A percentile compares a stretch with the other conserved stretches of the same genome.
Conservation (phyloP, 2,888 invertebrate species). For the Endotricha flammealis region DNA sequence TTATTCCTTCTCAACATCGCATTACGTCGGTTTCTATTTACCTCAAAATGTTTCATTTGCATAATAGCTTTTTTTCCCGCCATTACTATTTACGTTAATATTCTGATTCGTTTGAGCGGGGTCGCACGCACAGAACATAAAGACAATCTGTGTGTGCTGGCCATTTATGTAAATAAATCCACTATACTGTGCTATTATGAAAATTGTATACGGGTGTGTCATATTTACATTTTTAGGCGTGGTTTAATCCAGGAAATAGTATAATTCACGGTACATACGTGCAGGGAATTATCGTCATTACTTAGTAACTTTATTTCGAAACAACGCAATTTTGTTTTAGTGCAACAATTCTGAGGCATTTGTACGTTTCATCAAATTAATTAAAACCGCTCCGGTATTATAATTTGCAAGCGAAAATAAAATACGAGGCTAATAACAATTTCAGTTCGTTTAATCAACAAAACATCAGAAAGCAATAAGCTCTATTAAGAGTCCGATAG, state of each 20-base stretch:
- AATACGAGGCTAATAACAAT: conserved; percentile 48
- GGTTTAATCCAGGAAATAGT: conserved; percentile 46
- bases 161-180: conserved; percentile 76
- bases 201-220: conserved; percentile 64
- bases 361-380: conserved; percentile 10
- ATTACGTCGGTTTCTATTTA: conserved; percentile 74
- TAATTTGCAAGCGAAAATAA: conserved; percentile 45
- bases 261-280: conserved; percentile 34
- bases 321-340: conserved; percentile 7
- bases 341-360: neutral
- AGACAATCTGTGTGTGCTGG: conserved; percentile 71
- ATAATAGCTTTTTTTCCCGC: conserved; percentile 76
- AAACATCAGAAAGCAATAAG: conserved; percentile 72
- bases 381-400: conserved; percentile 30
- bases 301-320: conserved; percentile 10
- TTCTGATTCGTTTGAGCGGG: conserved; percentile 69
- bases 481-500: conserved; percentile 71
- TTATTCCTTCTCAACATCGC: conserved; percentile 62
- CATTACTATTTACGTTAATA: conserved; percentile 75
- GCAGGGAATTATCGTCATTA: conserved; percentile 25
- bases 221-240: conserved; percentile 63
- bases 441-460: conserved; percentile 69
- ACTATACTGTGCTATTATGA: conserved; percentile 67
- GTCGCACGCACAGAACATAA: conserved; percentile 76
- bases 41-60: conserved; percentile 77